phyloP scores from a whole-genome alignment of 2,888 invertebrate species.

The Leucania comma region DNA sequence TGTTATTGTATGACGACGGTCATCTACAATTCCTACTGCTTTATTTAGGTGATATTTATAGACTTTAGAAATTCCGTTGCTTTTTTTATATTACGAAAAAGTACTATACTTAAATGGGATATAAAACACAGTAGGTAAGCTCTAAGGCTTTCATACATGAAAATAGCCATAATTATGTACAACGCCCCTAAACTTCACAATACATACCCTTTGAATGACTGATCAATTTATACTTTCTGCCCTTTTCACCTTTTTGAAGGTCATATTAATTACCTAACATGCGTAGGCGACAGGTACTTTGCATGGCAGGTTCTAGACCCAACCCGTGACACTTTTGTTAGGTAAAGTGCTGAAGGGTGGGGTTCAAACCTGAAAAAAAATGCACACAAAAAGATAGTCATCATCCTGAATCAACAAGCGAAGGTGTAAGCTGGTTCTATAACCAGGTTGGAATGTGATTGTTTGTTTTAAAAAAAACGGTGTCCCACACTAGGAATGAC shows the following conservation, averaged over 20 bases:
- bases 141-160: too few relatives aligned
- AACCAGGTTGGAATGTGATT: background rate
- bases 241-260: slow-evolving; percentile 25
- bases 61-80: background rate
- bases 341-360: background rate
- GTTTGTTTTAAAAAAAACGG: too few relatives aligned
- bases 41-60: background rate
- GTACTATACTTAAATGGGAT: too few relatives aligned
- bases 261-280: slow-evolving; percentile 8
- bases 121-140: too few relatives aligned
- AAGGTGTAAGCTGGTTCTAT: background rate
- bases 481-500: too few relatives aligned
- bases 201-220: background rate
- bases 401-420: background rate
- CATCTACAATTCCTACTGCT: slow-evolving; percentile 1
- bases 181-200: too few relatives aligned
- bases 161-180: too few relatives aligned
- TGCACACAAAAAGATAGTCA: background rate
- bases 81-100: background rate
- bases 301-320: background rate
- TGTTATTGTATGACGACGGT: background rate
- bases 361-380: background rate
- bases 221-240: background rate
- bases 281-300: background rate
- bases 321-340: background rate